Evolutionary conservation across 2,888 invertebrate genomes (phyloP).

Genomic region (Netelia fuscicornis): DNA sequence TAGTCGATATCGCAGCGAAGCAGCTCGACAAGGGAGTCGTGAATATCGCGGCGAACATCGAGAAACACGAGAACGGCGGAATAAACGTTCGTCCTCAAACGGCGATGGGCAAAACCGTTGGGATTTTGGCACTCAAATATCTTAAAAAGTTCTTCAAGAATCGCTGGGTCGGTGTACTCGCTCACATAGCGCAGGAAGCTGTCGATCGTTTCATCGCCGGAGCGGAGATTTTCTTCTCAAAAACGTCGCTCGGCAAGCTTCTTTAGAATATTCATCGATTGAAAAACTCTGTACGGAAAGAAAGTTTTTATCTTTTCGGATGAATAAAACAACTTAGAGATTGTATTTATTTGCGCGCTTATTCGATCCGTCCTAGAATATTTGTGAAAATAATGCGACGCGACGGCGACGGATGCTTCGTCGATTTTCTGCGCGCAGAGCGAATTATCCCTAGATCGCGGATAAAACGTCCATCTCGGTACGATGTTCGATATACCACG

Average conservation of each 20-base stretch:
- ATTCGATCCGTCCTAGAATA: too few species aligned
- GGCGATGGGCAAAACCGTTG: slow-evolving; percentile 20
- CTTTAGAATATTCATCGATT: slow-evolving; percentile 11
- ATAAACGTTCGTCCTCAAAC: slow-evolving; percentile 52
- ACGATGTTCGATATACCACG: slow-evolving; percentile 10
- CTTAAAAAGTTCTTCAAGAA: slow-evolving; percentile 47
- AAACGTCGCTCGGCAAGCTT: neutral
- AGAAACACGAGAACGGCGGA: slow-evolving; percentile 47
- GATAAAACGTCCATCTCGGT: slow-evolving; percentile 18
- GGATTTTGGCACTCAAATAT: slow-evolving; percentile 22
- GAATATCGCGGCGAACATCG: slow-evolving; percentile 37
- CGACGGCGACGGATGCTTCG: neutral
- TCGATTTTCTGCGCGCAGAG: slow-evolving; percentile 30
- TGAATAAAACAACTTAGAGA: too few species aligned
- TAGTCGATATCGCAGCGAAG: slow-evolving; percentile 51
- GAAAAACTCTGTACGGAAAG: neutral
- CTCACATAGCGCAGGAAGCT: slow-evolving; percentile 60
- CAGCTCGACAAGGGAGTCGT: slow-evolving; percentile 44
- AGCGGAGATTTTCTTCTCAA: slow-evolving; percentile 9
- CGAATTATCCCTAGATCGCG: slow-evolving; percentile 31
- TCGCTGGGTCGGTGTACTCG: slow-evolving; percentile 58
- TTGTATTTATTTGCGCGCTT: too few species aligned
- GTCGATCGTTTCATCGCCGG: slow-evolving; percentile 54
- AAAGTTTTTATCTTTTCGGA: too few species aligned
- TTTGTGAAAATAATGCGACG: too few species aligned